Evolutionary conservation across 2,797 vertebrate genomes (phyloP).

Genomic region (Catostomus latipinnis): DNA sequence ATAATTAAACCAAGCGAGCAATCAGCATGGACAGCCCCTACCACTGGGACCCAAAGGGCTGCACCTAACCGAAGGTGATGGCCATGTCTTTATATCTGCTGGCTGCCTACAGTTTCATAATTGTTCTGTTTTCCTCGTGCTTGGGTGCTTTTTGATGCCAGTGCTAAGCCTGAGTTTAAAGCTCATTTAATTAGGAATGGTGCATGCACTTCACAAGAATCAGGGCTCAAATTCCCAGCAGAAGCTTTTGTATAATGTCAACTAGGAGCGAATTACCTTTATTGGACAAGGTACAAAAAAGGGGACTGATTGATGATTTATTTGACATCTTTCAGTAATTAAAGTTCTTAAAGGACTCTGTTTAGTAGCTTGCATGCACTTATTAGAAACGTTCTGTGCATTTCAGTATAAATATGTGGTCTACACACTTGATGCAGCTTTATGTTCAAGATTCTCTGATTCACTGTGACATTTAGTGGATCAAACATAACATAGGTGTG

Average conservation of each 20-base stretch:
- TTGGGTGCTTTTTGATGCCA: constrained; percentile 34
- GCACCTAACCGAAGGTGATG: constrained; percentile 33
- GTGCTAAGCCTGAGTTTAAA: constrained; percentile 10
- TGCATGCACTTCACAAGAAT: constrained; percentile 19
- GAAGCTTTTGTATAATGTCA: constrained; percentile 41
- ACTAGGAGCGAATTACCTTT: constrained; percentile 45
- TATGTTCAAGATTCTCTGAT: neutral
- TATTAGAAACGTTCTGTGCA: neutral
- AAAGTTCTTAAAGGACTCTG: neutral
- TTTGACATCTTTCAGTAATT: constrained; percentile 13
- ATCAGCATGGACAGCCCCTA: constrained; percentile 84
- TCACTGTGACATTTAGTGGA: neutral
- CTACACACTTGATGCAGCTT: neutral
- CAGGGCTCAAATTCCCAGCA: constrained; percentile 34
- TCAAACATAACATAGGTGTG: constrained; percentile 6
- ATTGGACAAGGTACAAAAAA: constrained; percentile 40
- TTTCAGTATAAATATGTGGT: neutral
- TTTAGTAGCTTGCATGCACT: neutral
- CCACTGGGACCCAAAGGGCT: constrained; percentile 52
- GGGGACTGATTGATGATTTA: neutral
- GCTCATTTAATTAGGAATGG: constrained; percentile 35
- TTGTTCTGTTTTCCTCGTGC: constrained; percentile 22
- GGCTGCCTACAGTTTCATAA: constrained; percentile 30
- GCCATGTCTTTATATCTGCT: constrained; percentile 32
- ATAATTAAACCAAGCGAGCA: constrained; percentile 88